Base-by-base conservation (phyloP, 2,888 invertebrate species). In the Euclidia mi region DNA sequence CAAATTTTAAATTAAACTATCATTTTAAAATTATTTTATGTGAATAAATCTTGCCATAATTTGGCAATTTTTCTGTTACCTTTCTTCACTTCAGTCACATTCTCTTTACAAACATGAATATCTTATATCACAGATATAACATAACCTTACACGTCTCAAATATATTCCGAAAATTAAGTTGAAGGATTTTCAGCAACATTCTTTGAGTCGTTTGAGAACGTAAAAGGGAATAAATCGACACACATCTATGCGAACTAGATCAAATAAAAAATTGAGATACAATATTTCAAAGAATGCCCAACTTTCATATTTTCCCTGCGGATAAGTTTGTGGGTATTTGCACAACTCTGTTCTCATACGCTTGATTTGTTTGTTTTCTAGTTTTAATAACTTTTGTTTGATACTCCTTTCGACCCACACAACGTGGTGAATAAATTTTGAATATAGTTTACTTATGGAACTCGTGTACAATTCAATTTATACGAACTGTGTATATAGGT, bases 241-340 rank as follows among this genome's bases (percentile, higher is more conserved):
- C 53, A 69, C 71, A 68, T 69, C 47, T 68, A 64, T 65, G 50
- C 50, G 51, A 48, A 56, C 55, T 44, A 52, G 50, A 73, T 68
- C 67, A 76, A 76, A 78, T 74, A 72, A 67, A 69, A 68, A 71
- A 69, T 64, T 62, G 65, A 60, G 64, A 67, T 61, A 78, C 65
- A 71, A 71, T 64, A 62, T 60, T 65, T 63, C 64, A 59, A 65
- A 65, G 56, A 59, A 32, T 40, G 50, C 15, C 47, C 48, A 62
- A 56, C 34, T 40, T 64, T 56, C 37, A 18, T 43, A 58, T 71
- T 62, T 59, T 59, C 64, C 56, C 58, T 10, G 29, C 20, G 61
- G 65, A 17, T 58, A 35, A 45, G 18, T 42, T 51, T 17, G 41
- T 49, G 35, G 51, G 51, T 58, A 56, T 62, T 60, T 50, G 51